Conservation (phyloP, 2,797 vertebrate species). For the Gephyroberyx darwinii region DNA sequence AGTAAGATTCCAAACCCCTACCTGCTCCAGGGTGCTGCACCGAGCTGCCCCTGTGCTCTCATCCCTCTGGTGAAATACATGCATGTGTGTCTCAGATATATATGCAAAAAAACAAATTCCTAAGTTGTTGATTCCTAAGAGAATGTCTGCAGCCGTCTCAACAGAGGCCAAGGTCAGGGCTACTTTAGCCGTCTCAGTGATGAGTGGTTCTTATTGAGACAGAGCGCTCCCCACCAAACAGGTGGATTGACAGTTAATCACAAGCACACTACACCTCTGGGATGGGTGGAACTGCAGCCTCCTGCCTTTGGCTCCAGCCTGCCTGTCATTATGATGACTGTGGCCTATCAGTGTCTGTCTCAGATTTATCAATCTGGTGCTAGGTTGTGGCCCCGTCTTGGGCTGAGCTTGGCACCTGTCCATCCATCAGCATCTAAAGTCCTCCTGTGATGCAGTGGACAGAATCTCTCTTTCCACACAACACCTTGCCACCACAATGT, state of each 20-base stretch:
- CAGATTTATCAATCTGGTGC: constrained; percentile 74
- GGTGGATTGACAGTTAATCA: constrained; percentile 84
- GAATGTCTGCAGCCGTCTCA: constrained; percentile 20
- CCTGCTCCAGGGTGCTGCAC: not conserved
- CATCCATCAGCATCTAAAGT: constrained; percentile 71
- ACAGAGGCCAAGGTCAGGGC: constrained; percentile 75
- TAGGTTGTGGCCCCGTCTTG: constrained; percentile 64
- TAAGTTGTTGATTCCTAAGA: constrained; percentile 32
- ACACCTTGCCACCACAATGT: constrained; percentile 27
- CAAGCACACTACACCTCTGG: constrained; percentile 78
- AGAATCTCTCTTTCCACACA: constrained; percentile 42
- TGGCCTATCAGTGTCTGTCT: constrained; percentile 67
- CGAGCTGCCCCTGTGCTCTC: not conserved
- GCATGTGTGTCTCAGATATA: not conserved
- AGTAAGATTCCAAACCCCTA: too few species aligned
- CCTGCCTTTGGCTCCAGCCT: constrained; percentile 65
- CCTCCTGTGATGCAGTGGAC: constrained; percentile 43
- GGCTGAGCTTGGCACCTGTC: constrained; percentile 67
- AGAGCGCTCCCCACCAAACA: constrained; percentile 71
- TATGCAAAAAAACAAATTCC: constrained; percentile 3
- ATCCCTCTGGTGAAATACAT: not conserved
- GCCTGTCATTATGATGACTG: constrained; percentile 73
- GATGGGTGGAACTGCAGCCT: constrained; percentile 69
- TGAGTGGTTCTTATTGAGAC: constrained; percentile 76
- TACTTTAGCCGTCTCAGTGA: constrained; percentile 75